Evolutionary conservation across 35 echinoderm and acorn worm species (phyloP).

Genomic region (Heliocidaris tuberculata): DNA sequence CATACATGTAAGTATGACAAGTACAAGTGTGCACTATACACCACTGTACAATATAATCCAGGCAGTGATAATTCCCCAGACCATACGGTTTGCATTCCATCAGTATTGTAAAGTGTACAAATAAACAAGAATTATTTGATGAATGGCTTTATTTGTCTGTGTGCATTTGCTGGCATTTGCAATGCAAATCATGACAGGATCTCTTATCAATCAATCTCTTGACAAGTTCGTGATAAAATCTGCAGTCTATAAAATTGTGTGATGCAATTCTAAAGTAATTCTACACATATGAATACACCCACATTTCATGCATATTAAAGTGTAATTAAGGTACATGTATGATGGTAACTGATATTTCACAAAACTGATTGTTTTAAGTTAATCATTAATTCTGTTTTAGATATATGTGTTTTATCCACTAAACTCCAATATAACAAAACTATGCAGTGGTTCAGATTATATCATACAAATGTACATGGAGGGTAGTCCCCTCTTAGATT

Average conservation of each 20-base stretch:
- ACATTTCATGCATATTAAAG: not conserved
- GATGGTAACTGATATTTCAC: too few relatives aligned
- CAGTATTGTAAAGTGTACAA: not conserved
- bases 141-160: not conserved
- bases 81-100: not conserved
- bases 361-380: too few relatives aligned
- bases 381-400: too few relatives aligned
- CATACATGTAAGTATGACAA: too few relatives aligned
- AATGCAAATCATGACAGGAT: not conserved
- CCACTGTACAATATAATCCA: not conserved
- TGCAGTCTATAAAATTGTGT: not conserved
- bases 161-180: not conserved
- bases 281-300: not conserved
- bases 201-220: not conserved
- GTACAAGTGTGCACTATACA: too few relatives aligned
- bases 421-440: too few relatives aligned
- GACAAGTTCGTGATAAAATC: not conserved
- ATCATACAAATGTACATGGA: too few relatives aligned
- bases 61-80: not conserved
- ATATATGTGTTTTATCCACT: too few relatives aligned
- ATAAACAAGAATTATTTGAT: constrained; percentile 19
- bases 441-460: too few relatives aligned
- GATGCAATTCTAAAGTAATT: not conserved
- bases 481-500: too few relatives aligned
- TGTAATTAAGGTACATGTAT: too few relatives aligned